Base-by-base conservation (phyloP, 2,113 vertebrate species). In the Cynocephalus volans region DNA sequence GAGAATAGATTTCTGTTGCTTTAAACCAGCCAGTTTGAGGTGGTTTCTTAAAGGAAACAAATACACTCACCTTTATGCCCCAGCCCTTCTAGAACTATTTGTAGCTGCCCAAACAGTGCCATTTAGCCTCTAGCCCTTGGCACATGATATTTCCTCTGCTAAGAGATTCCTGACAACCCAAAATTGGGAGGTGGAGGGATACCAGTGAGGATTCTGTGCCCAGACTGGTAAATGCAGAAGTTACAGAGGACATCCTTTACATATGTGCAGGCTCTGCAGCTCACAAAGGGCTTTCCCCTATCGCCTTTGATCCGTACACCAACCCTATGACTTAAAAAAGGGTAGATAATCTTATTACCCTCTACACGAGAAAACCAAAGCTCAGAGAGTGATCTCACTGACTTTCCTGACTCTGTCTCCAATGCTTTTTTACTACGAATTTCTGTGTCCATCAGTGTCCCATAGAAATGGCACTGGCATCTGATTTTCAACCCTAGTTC, bases 21-120 rank as follows among this genome's bases (percentile, higher is more conserved):
- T 75, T 75, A 86, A 95, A 36, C 3, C 19, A 50, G 33, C n/a
- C 13, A 4, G 54, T 33, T 15, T 26, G 33, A 67, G 41, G 31
- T 23, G 85, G 45, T 95, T 82, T 65, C n/a, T 95, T 90, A 88
- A 23, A 58, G 45, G 23, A 93, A 95, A 77, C 10, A 12, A 76
- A 50, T 9, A n/a, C 0, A 54, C 11, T 82, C 8, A 14, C 18
- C 15, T 80, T 56, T 56, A 17, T 17, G 26, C 45, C 10, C 24
- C 17, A 90, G 28, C 4, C 60, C 72, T 67, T 90, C 80, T 67
- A 26, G 11, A 93, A 73, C 1, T 13, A 75, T 58, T 13, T 41
- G 33, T 52, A 84, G 23, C 52, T 28, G 18, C 11, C 11, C 28
- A 45, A 60, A 48, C 14, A 54, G 69, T 54, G 23, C 28, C 17